Base-by-base conservation (phyloP, 1,140 invertebrate genomes). In the Aphaenogaster ashmeadi region DNA sequence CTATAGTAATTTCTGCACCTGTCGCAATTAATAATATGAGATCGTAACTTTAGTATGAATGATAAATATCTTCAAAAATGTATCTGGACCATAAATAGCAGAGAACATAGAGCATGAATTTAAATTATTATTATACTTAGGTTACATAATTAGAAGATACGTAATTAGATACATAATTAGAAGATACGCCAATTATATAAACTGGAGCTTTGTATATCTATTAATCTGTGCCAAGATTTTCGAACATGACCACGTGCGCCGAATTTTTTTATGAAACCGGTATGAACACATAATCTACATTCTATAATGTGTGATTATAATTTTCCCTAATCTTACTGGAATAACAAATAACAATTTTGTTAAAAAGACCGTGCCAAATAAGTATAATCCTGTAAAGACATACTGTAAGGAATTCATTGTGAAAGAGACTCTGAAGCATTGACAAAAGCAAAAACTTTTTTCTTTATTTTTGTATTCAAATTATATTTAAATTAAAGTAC, bases 401-500 rank as follows among this genome's bases (percentile, higher is more conserved):
- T 5, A 52, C 5, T 15, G 6, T 15, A 6, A 50, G 7, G 7
- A 74, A 60, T 36, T 83, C 2, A 50, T 75, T 7, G 18, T 5
- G 13, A 74, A 71, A 4, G 27, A 60, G 21, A n/a, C 27, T 9
- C 11, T 38, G 21, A 72, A 44, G 60, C 52, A 58, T 47, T 47
- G 38, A 3, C 11, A 7, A 62, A 74, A 18, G 33, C 13, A 69
- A 38, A 84, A 18, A 36, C 27, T n/a, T 84, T 74, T 38, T n/a
- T n/a, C 3, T 1, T 15, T 50, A 13, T 4, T 15, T 75, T 74
- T 84, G 54, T 83, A 84, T 84, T 74, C 33, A 84, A 84, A 84
- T 84, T 75, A 62, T n/a, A 84, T 84, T 84, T 50, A 83, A 83
- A 84, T 84, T 44, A 2, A 74, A 54, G 36, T n/a, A 75, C 27